Evolutionary conservation across 2,113 vertebrate species (phyloP), one percentile per base, ranked within the genome.

Genomic region (Mustela nigripes): DNA sequence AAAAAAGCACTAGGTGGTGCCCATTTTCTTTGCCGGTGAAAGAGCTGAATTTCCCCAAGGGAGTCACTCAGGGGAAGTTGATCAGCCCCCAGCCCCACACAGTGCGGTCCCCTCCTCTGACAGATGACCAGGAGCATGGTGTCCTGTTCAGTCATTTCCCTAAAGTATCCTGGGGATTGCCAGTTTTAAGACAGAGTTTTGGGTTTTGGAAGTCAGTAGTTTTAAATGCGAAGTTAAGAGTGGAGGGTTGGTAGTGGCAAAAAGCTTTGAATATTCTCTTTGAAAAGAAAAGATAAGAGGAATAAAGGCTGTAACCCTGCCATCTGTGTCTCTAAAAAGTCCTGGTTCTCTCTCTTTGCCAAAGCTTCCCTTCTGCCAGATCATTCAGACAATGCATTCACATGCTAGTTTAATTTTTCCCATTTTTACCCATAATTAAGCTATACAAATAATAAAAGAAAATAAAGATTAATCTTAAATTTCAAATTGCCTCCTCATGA

Each of bases 1-100:
- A 97, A 98, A 98, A 99, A 99, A 99, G 99, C 99, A 99, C 99
- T 99, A 99, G 99, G 99, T 99, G 99, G 99, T 99, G 99, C 99
- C 99, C 99, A 99, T 99, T 99, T 99, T 98, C 99, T 99, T 99
- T 97, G 94, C 97, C 98, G 97, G 97, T 86, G 98, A 92, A 97
- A 97, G 97, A 94, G 97, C 97, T 89, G 62, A 48, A 80, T 98
- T 98, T 98, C 97, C 98, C 98, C 98, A 79, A 93, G 98, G 97
- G 98, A 98, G 48, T 24, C 93, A 89, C 98, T 98, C 97, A 92
- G 36, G 94, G 96, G 95, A 98, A 97, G 97, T 98, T 97, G 89
- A 7, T 86, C 31, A 73, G 96, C 79, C 92, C 92, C 48, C 91
- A 97, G 98, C 93, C 96, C 95, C 97, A 33, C 2, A 33, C 50